Evolutionary conservation across 2,113 vertebrate species (phyloP), one percentile per base, ranked within the genome.

Genomic region (Corynorhinus townsendii): DNA sequence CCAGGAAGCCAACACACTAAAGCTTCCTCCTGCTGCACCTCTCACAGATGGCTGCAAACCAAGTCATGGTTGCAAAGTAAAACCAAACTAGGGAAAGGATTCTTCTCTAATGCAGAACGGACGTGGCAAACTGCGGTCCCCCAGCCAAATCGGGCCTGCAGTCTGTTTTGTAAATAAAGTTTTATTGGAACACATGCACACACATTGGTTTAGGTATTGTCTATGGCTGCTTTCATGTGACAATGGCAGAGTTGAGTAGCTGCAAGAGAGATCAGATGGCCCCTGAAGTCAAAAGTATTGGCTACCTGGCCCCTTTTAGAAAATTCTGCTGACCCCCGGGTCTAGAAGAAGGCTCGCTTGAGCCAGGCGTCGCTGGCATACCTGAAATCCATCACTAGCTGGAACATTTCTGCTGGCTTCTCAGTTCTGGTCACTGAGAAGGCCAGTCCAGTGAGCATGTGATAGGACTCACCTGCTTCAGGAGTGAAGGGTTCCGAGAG

Each of bases 401-500:
- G 14, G 59, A n/a, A 35, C 5, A 11, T 26, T 47, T 43, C 90
- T 47, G 72, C 45, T 22, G 40, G 49, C 30, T 86, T 82, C 79
- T 75, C 54, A 47, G 47, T 52, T 33, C 28, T 33, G 20, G 79
- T 26, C 56, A 54, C 75, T 54, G 28, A 66, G n/a, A 54, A 90
- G 90, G 47, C 43, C 40, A 43, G 54, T 43, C 86, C 35, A 24
- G 35, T 2, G 62, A 64, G 11, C 77, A 28, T 7, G 0, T n/a
- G 69, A 64, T 10, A 9, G 72, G 54, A 98, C 98, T 98, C 96
- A 99, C 99, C 99, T 99, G 99, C 91, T 98, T 99, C 90, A 97
- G 96, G 62, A 99, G 72, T 0, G 97, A 89, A 71, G 98, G 97
- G 92, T 90, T 99, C 43, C 98, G 97, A 35, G 98, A 93, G 79